Base-by-base conservation (phyloP, 1,140 invertebrate genomes). In the Ylistrum balloti region DNA sequence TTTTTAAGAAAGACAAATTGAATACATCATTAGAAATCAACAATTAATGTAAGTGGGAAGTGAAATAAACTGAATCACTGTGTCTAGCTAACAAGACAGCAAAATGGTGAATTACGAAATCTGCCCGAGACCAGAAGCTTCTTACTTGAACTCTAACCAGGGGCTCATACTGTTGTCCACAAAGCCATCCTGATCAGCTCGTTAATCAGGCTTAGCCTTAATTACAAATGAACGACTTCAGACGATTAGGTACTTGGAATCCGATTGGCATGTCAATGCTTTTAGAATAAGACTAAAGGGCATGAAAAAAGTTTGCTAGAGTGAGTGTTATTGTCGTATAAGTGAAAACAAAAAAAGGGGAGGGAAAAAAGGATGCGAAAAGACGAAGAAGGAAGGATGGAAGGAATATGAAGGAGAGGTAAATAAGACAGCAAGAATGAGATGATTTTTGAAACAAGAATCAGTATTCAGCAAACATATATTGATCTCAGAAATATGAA, bases 151-250 rank as follows among this genome's bases (percentile, higher is more conserved):
- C 56, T 74, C 22, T 74, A 28, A 22, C n/a, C 22, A 74, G 56
- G 56, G 22, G 28, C 56, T 38, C 35, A 7, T 38, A 13, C 35
- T 13, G 13, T 38, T 38, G 56, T 74, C 56, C 56, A 74, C 56
- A 28, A 74, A 17, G 56, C 9, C 20, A 17, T 45, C 41, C 0
- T 9, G 10, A 74, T 28, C 11, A 1, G 5, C 56, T 74, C 56
- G 56, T 74, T 74, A 74, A 74, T 74, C 56, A 74, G 56, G 0
- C 56, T 74, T 74, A 74, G 56, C 22, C n/a, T 74, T 74, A 74
- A 74, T 74, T 74, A 74, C 56, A 9, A 28, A n/a, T 74, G 56
- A 74, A 74, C 22, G 56, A 74, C 56, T 74, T 28, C 56, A 74
- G 22, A 17, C n/a, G 56, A 74, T 74, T 74, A 74, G 56, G 22